Percentiles rank a stretch among this genome's conserved stretches.
Conservation (phyloP, 2,113 vertebrate species). For the Limnothrissa miodon region DNA sequence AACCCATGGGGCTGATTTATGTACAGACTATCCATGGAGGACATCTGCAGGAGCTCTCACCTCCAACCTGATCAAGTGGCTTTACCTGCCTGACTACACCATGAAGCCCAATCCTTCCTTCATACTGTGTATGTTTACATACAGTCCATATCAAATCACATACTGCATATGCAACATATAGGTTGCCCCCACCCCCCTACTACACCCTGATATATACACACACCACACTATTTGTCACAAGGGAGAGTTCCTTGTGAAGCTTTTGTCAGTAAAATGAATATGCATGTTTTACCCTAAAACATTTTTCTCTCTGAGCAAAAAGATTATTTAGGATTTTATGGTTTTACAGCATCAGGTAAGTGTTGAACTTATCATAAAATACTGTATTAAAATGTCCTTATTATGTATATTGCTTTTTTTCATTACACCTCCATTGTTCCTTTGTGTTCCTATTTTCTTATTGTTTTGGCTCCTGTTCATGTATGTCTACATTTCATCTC, state of each 20-base stretch:
- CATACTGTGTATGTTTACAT: constrained; percentile 67
- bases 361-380: not conserved
- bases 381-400: not conserved
- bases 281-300: too few relatives aligned
- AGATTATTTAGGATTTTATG: too few relatives aligned
- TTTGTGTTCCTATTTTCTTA: too few relatives aligned
- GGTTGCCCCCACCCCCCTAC: too few relatives aligned
- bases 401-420: not conserved
- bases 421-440: not conserved
- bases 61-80: constrained; percentile 78
- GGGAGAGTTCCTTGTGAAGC: too few relatives aligned
- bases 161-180: too few relatives aligned
- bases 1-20: not conserved
- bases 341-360: not conserved
- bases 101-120: constrained; percentile 70
- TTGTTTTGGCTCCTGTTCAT: not conserved
- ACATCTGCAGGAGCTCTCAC: constrained; percentile 57
- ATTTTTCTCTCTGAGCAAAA: too few relatives aligned
- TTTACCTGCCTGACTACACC: constrained; percentile 75
- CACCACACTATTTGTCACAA: too few relatives aligned
- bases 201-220: too few relatives aligned
- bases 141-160: not conserved
- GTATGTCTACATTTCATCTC: not conserved
- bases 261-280: too few relatives aligned
- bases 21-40: constrained; percentile 77